phyloP scores from a whole-genome alignment of 1,140 invertebrate genomes.

The Dryas iulia region DNA sequence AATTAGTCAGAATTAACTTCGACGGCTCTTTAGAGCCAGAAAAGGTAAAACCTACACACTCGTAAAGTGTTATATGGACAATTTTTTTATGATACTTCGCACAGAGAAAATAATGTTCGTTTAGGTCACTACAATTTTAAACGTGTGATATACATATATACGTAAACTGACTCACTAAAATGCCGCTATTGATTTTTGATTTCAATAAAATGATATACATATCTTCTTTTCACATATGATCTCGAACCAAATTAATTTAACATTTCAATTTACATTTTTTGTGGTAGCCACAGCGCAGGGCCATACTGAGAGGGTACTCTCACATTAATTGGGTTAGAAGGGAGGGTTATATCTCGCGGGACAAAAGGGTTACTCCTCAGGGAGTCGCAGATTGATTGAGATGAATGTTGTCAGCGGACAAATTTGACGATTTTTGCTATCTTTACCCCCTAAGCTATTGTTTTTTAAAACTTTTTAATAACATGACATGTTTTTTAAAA shows the following conservation, averaged over 20 bases:
- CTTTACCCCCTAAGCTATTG: conserved; percentile 39
- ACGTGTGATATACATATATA: too few species aligned
- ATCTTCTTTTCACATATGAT: conserved; percentile 27
- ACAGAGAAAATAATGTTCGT: too few species aligned
- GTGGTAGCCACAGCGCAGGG: conserved; percentile 44
- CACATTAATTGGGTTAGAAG: conserved; percentile 65
- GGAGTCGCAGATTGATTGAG: conserved; percentile 65
- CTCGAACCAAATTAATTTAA: conserved; percentile 54
- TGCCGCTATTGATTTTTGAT: not conserved
- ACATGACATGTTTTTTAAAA: conserved; percentile 44
- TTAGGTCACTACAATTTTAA: too few species aligned
- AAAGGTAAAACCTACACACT: too few species aligned
- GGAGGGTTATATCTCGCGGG: conserved; percentile 48
- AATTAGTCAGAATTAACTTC: too few species aligned
- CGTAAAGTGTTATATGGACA: too few species aligned
- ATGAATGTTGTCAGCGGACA: conserved; percentile 66
- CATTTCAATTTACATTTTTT: conserved; percentile 68
- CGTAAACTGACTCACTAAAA: too few species aligned
- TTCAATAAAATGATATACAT: conserved; percentile 11
- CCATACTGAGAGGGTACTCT: conserved; percentile 42
- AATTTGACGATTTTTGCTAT: conserved; percentile 52
- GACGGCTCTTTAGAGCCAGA: too few species aligned
- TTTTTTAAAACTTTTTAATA: conserved; percentile 31
- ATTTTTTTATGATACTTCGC: too few species aligned
- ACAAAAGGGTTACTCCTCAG: conserved; percentile 62